Evolutionary conservation across 1,140 invertebrate species (phyloP), one percentile per base, ranked within the genome.

Genomic region (Drosophila sp.): DNA sequence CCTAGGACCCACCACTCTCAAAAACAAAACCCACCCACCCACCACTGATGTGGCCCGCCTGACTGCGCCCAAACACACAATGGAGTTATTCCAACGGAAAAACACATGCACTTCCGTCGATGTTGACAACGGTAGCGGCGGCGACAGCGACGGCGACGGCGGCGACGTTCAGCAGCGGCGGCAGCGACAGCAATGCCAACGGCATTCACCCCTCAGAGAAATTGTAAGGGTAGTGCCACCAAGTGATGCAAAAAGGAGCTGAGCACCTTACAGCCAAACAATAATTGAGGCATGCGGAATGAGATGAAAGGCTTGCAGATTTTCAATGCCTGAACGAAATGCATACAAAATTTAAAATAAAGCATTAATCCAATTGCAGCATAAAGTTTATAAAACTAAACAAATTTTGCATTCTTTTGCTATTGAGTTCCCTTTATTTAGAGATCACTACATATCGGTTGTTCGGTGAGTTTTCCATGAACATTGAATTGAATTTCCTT

Each of bases 71-170:
- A 84, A 83, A 83, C 80, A 84, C 85, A 87, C 84, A 87, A 87
- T 87, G 84, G 84, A 87, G 84, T 87, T 87, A 87, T 87, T 87
- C 85, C 84, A 89, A 89, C 84, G 84, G 84, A 87, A 87, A 87
- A 87, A 87, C 84, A 84, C 84, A 87, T 87, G 83, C 83, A 87
- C 83, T 87, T 87, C 83, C 84, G 84, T 66, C 79, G 84, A 74
- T 77, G 83, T 77, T 82, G 84, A 83, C 75, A 77, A 55, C 83
- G 69, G 79, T 56, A 68, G 44, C 78, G 74, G 74, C 33, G 7
- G 32, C 30, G 17, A 23, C 44, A 8, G 2, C 23, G 17, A 29
- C 54, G 11, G 10, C 10, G 1, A 3, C 29, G 4, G 0, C 29
- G 4, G 3, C 50, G 10, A 4, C 29, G 17, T 17, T 17, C 17